These are phyloP conservation scores for Ophion ellenae DNA, from an alignment of 2,888 invertebrate species.

Conservation along the genomic window DNA sequence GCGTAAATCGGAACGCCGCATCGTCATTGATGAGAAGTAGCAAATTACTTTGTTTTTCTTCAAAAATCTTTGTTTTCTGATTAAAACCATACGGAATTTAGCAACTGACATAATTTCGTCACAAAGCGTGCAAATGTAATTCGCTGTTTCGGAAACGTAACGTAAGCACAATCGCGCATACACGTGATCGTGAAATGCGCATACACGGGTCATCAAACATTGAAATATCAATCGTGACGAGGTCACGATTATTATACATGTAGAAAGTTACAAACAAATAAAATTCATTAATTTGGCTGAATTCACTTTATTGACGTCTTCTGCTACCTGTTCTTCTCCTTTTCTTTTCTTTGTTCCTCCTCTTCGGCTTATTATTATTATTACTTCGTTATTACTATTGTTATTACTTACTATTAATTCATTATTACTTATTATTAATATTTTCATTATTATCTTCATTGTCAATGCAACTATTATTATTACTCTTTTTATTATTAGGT, in stretches of 20 bases:
- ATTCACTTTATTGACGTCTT: not conserved
- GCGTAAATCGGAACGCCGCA: constrained; percentile 22
- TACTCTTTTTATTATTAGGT: too few relatives aligned
- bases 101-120: not conserved
- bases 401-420: too few relatives aligned
- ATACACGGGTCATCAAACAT: not conserved
- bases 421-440: too few relatives aligned
- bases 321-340: not conserved
- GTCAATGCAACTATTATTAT: too few relatives aligned
- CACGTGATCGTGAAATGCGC: not conserved
- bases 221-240: constrained; percentile 10
- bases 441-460: too few relatives aligned
- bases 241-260: constrained; percentile 14
- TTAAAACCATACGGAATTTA: not conserved
- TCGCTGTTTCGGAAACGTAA: constrained; percentile 4
- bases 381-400: not conserved
- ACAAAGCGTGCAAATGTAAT: not conserved
- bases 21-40: not conserved
- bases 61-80: not conserved
- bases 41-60: not conserved
- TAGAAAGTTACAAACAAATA: constrained; percentile 40
- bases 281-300: constrained; percentile 27
- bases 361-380: not conserved
- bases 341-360: not conserved
- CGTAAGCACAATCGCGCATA: not conserved